Percentiles rank a stretch among this genome's conserved stretches.
These are phyloP conservation scores for Dipodomys merriami DNA, from an alignment of 2,113 vertebrate genomes.

Conservation along the genomic window DNA sequence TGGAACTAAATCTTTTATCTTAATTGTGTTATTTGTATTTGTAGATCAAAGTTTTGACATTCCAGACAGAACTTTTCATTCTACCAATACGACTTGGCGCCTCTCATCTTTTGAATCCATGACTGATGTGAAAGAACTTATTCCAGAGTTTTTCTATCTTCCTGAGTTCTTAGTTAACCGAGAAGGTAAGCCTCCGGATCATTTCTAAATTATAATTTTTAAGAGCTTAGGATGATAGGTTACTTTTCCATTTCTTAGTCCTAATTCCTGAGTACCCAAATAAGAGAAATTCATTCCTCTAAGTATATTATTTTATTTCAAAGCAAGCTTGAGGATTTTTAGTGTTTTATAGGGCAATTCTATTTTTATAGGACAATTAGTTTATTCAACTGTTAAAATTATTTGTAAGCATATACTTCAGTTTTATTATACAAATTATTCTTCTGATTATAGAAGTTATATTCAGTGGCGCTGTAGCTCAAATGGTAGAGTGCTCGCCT, in stretches of 20 bases:
- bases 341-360: conserved; percentile 40
- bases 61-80: conserved; percentile 99
- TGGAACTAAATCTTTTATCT: not conserved
- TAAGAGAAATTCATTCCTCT: conserved; percentile 46
- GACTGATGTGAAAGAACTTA: conserved; percentile 99
- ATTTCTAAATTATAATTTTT: not conserved
- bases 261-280: conserved; percentile 29
- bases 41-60: conserved; percentile 99
- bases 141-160: conserved; percentile 99
- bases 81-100: conserved; percentile 98
- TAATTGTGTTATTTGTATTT: conserved; percentile 80
- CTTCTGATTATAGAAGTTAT: not conserved
- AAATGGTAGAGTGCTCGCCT: too few relatives aligned
- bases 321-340: conserved; percentile 49
- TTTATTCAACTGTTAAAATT: conserved; percentile 36
- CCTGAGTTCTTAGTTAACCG: conserved; percentile 98
- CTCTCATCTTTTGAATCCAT: conserved; percentile 98
- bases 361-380: conserved; percentile 14
- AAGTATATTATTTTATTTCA: conserved; percentile 44
- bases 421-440: conserved; percentile 41
- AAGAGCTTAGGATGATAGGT: not conserved
- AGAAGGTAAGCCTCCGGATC: conserved; percentile 89
- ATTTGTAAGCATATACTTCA: conserved; percentile 54
- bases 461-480: too few relatives aligned
- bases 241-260: conserved; percentile 51